These are phyloP conservation scores for Bovichtus variegatus DNA, from an alignment of 2,797 vertebrate species.

Conservation along the genomic window DNA sequence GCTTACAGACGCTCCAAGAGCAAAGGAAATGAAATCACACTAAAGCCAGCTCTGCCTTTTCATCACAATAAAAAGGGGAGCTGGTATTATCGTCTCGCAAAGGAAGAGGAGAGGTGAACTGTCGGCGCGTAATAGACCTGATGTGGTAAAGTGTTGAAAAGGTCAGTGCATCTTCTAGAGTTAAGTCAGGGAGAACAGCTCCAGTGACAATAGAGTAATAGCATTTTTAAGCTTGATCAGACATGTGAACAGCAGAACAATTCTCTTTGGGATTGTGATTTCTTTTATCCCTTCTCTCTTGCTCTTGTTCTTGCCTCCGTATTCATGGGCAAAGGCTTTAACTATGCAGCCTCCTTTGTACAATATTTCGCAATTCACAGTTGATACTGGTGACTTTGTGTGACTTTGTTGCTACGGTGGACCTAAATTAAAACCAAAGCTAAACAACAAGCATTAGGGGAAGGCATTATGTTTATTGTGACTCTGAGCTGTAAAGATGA, in stretches of 20 bases:
- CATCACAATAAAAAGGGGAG: conserved; percentile 57
- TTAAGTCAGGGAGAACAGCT: conserved; percentile 69
- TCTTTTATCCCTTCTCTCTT: conserved; percentile 27
- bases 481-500: conserved; percentile 60
- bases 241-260: conserved; percentile 53
- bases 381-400: conserved; percentile 56
- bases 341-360: conserved; percentile 27
- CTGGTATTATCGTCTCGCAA: conserved; percentile 55
- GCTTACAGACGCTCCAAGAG: conserved; percentile 34
- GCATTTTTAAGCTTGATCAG: conserved; percentile 72
- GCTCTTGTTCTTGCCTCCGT: conserved; percentile 13
- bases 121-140: conserved; percentile 68
- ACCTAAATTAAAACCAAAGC: conserved; percentile 60
- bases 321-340: conserved; percentile 41
- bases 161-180: conserved; percentile 74
- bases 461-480: conserved; percentile 52
- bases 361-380: conserved; percentile 19
- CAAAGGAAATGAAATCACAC: conserved; percentile 60
- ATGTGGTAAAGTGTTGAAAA: conserved; percentile 73
- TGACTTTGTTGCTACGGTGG: conserved; percentile 56
- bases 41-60: conserved; percentile 51
- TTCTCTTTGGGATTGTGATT: conserved; percentile 40
- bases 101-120: conserved; percentile 58
- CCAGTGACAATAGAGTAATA: conserved; percentile 69
- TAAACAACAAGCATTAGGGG: conserved; percentile 48